These are phyloP conservation scores for Atethmia centrago DNA, from an alignment of 2,888 invertebrate genomes.

Conservation along the genomic window DNA sequence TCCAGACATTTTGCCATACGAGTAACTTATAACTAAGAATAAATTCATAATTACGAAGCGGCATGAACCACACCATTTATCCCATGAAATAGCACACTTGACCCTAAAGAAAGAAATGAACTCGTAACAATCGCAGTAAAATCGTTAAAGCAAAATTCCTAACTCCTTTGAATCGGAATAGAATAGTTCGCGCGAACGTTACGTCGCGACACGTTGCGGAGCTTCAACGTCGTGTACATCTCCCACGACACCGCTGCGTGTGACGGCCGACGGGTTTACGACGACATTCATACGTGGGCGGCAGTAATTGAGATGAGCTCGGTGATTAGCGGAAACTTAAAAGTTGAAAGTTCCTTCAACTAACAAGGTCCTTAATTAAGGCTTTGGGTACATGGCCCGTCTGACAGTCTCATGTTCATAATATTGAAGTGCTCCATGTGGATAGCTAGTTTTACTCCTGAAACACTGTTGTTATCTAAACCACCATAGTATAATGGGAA, in stretches of 20 bases:
- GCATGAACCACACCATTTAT: neutral
- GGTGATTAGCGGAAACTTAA: neutral
- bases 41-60: neutral
- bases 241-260: constrained; percentile 3
- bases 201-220: neutral
- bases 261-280: constrained; percentile 17
- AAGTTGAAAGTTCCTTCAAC: neutral
- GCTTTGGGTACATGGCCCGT: too few species aligned
- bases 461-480: neutral
- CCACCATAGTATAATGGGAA: neutral
- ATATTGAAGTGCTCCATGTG: too few species aligned
- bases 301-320: constrained; percentile 2
- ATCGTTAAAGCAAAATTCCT: constrained; percentile 5
- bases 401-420: too few species aligned
- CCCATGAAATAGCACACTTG: neutral
- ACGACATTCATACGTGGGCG: neutral
- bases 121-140: neutral
- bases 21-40: too few species aligned
- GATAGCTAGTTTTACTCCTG: too few species aligned
- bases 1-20: neutral
- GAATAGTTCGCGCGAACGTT: constrained; percentile 14
- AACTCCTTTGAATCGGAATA: constrained; percentile 26
- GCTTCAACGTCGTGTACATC: constrained; percentile 23
- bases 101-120: constrained; percentile 3
- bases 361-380: neutral